Evolutionary conservation across 1,140 invertebrate species (phyloP).

Genomic region (Drosophila equinoxialis): DNA sequence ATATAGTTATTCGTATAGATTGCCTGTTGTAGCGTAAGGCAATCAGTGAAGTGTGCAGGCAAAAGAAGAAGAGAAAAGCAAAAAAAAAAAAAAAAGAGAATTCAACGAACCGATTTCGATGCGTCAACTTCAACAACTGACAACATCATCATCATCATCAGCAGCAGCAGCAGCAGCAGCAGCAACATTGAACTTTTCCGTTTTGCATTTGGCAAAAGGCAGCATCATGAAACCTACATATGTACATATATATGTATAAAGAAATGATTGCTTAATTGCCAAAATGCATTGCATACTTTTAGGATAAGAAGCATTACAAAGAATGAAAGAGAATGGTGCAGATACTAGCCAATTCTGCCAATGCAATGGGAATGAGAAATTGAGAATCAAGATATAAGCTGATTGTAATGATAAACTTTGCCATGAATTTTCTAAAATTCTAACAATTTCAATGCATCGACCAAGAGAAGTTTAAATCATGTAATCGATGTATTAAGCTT

Average conservation of each 20-base stretch:
- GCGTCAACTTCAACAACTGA: constrained; percentile 18
- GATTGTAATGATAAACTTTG: constrained; percentile 9
- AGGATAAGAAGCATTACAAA: background rate
- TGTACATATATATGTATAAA: background rate
- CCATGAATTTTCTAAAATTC: background rate
- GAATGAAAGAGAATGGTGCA: background rate
- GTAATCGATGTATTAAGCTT: too few species aligned
- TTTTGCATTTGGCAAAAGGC: background rate
- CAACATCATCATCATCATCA: constrained; percentile 13
- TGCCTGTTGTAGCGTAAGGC: constrained; percentile 14
- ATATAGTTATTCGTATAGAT: constrained; percentile 15
- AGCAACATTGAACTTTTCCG: background rate
- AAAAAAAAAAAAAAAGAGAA: background rate
- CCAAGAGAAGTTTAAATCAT: too few species aligned
- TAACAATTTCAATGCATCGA: background rate
- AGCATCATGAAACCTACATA: background rate
- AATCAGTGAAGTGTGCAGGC: constrained; percentile 15
- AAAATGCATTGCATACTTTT: constrained; percentile 17
- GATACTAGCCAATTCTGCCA: too few species aligned
- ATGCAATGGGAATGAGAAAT: background rate
- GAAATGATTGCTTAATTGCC: constrained; percentile 23
- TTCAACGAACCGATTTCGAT: constrained; percentile 16
- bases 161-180: background rate
- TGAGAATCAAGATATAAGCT: constrained; percentile 3
- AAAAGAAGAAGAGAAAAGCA: constrained; percentile 3